These are phyloP conservation scores for Uloborus diversus DNA, from an alignment of 1,140 invertebrate species.

Conservation along the genomic window DNA sequence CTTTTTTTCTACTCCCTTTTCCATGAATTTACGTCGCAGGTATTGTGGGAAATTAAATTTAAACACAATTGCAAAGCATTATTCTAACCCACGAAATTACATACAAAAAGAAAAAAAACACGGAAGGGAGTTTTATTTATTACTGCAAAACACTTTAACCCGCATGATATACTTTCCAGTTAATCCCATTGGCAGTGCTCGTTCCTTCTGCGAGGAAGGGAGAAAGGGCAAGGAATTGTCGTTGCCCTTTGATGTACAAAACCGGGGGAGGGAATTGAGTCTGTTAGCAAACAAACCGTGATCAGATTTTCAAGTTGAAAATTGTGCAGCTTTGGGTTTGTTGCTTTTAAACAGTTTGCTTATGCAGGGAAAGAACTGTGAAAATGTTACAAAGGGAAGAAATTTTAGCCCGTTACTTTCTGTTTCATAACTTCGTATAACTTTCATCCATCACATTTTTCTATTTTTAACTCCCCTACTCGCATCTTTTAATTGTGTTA, in stretches of 20 bases:
- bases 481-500: too few species aligned
- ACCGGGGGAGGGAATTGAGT: slow-evolving; percentile 9
- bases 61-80: not conserved
- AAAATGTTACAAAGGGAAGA: too few species aligned
- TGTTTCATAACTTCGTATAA: too few species aligned
- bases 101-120: too few species aligned
- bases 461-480: too few species aligned
- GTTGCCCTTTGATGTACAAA: slow-evolving; percentile 42
- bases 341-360: too few species aligned
- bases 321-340: not conserved
- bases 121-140: slow-evolving; percentile 16
- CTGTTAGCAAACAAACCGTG: slow-evolving; percentile 36
- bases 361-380: too few species aligned
- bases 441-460: too few species aligned
- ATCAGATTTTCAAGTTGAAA: slow-evolving; percentile 12
- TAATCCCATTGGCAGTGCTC: slow-evolving; percentile 37
- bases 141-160: slow-evolving; percentile 17
- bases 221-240: not conserved
- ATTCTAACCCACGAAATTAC: too few species aligned
- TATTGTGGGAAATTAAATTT: not conserved
- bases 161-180: slow-evolving; percentile 39
- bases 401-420: too few species aligned
- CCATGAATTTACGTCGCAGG: too few species aligned
- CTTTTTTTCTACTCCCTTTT: too few species aligned
- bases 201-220: not conserved